phyloP scores from a whole-genome alignment of 1,140 invertebrate species.

The Aphelenchoides avenae region DNA sequence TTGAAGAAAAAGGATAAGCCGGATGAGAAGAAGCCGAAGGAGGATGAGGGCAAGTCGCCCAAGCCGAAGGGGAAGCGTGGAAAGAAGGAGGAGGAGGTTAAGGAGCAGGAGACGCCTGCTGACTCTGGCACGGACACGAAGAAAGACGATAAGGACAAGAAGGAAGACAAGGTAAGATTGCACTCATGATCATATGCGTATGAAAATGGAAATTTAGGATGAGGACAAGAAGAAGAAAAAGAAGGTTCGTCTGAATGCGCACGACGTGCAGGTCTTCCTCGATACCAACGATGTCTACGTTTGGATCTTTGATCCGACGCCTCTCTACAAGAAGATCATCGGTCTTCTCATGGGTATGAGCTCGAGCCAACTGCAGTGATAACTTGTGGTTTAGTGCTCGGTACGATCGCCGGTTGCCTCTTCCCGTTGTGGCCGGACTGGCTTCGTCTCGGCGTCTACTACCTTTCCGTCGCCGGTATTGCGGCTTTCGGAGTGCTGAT shows the following conservation, averaged over 20 bases:
- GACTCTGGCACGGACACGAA: neutral
- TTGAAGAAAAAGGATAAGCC: conserved; percentile 68
- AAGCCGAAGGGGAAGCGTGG: conserved; percentile 52
- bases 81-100: conserved; percentile 57
- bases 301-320: conserved; percentile 98
- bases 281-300: conserved; percentile 74
- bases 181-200: conserved; percentile 2
- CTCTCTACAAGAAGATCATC: conserved; percentile 90
- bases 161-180: conserved; percentile 24
- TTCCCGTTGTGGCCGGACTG: conserved; percentile 94
- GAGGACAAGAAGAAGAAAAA: conserved; percentile 58
- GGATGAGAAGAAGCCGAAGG: conserved; percentile 69
- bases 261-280: conserved; percentile 45
- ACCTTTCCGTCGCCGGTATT: conserved; percentile 85
- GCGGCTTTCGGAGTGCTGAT: conserved; percentile 89
- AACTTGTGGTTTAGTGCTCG: conserved; percentile 68
- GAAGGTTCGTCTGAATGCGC: conserved; percentile 51
- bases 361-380: conserved; percentile 20
- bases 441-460: conserved; percentile 90
- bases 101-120: neutral
- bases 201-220: conserved; percentile 53
- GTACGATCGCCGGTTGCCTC: conserved; percentile 87
- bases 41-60: too few relatives aligned
- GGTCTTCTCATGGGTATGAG: conserved; percentile 72
- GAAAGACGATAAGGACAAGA: conserved; percentile 28